phyloP scores from a whole-genome alignment of 2,113 vertebrate genomes.

The Coptodon rendalli region DNA sequence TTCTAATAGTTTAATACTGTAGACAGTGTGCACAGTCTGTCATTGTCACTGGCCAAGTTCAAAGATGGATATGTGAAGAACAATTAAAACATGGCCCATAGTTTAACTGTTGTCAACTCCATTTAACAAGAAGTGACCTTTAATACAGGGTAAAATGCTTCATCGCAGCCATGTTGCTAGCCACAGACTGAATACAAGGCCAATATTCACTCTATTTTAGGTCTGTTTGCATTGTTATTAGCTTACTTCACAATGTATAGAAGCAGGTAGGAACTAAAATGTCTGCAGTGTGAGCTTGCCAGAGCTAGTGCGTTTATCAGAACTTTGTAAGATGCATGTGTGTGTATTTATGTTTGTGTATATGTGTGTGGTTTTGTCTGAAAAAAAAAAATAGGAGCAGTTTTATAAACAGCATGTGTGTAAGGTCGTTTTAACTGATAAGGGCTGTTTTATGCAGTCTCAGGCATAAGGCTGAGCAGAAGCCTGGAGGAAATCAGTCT shows the following conservation, averaged over 20 bases:
- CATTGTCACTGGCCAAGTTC: not conserved
- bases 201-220: not conserved
- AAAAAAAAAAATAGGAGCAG: not conserved
- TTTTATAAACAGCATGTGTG: not conserved
- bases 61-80: not conserved
- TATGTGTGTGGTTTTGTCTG: not conserved
- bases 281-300: not conserved
- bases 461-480: not conserved
- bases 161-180: accelerated
- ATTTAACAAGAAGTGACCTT: not conserved
- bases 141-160: not conserved
- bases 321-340: not conserved
- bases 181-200: not conserved
- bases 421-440: not conserved
- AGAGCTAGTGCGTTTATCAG: not conserved
- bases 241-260: not conserved
- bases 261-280: not conserved
- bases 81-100: not conserved
- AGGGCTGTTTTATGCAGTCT: not conserved
- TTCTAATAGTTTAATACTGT: not conserved
- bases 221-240: not conserved
- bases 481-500: not conserved
- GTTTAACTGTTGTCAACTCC: not conserved
- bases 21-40: not conserved
- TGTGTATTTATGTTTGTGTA: not conserved